Conservation (phyloP, 2,888 invertebrate species). For the Pyrgus malvae region DNA sequence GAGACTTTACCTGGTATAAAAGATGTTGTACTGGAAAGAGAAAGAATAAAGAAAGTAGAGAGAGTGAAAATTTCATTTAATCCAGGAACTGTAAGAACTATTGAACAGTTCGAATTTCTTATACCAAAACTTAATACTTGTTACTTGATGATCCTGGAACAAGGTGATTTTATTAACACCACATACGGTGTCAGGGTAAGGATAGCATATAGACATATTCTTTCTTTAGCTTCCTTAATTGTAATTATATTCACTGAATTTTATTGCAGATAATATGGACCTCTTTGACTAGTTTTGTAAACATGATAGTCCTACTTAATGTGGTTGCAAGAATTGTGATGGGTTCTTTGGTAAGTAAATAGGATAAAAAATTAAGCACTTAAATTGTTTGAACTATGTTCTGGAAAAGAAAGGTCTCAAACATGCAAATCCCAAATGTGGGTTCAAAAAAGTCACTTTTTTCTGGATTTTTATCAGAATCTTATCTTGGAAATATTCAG, state of each 20-base stretch:
- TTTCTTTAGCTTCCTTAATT: neutral
- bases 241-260: neutral
- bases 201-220: no score
- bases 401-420: no score
- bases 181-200: constrained; percentile 16
- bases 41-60: neutral
- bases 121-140: constrained; percentile 2
- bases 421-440: no score
- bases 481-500: no score
- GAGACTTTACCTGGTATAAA: neutral
- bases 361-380: no score
- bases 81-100: neutral
- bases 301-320: neutral
- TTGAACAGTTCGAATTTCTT: neutral
- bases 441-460: no score
- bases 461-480: no score
- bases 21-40: neutral
- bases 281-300: neutral
- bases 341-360: constrained; percentile 31
- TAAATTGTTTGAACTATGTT: no score
- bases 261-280: constrained; percentile 10
- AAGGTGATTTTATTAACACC: constrained; percentile 7
- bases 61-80: neutral
- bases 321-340: neutral
- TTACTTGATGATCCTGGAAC: constrained; percentile 13